A percentile compares a stretch with the other conserved stretches of the same genome.
phyloP scores from a whole-genome alignment of 2,888 invertebrate genomes.

The Sericinus montela region DNA sequence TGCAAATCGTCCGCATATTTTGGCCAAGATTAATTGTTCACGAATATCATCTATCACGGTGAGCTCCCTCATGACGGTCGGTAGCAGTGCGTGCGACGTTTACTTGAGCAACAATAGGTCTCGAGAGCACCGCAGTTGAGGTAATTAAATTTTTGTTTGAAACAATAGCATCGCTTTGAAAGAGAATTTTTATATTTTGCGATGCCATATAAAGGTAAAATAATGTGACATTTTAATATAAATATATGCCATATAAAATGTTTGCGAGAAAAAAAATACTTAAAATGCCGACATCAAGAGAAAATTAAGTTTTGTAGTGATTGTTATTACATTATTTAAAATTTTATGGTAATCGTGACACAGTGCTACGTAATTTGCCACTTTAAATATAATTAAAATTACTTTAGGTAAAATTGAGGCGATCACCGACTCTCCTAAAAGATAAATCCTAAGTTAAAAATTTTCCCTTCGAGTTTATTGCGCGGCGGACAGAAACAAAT shows the following conservation, averaged over 20 bases:
- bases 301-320: no score
- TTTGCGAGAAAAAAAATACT: no score
- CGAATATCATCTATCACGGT: slow-evolving; percentile 78
- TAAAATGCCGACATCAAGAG: no score
- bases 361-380: slow-evolving; percentile 36
- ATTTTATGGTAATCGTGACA: no score
- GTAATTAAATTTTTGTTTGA: slow-evolving; percentile 64
- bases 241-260: no score
- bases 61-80: slow-evolving; percentile 73
- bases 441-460: slow-evolving; percentile 72
- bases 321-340: no score
- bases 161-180: slow-evolving; percentile 38
- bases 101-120: slow-evolving; percentile 67
- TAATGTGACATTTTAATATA: no score
- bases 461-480: slow-evolving; percentile 67
- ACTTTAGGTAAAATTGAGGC: slow-evolving; percentile 52
- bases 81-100: slow-evolving; percentile 73
- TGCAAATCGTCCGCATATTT: slow-evolving; percentile 79
- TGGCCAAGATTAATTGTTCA: slow-evolving; percentile 78
- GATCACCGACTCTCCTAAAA: slow-evolving; percentile 58
- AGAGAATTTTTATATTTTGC: slow-evolving; percentile 32
- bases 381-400: slow-evolving; percentile 46
- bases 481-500: slow-evolving; percentile 75
- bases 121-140: slow-evolving; percentile 50
- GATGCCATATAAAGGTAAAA: slow-evolving; percentile 19